Evolutionary conservation across 2,888 invertebrate species (phyloP), one percentile per base, ranked within the genome.

Genomic region (Spatulosminthurus flaviceps): DNA sequence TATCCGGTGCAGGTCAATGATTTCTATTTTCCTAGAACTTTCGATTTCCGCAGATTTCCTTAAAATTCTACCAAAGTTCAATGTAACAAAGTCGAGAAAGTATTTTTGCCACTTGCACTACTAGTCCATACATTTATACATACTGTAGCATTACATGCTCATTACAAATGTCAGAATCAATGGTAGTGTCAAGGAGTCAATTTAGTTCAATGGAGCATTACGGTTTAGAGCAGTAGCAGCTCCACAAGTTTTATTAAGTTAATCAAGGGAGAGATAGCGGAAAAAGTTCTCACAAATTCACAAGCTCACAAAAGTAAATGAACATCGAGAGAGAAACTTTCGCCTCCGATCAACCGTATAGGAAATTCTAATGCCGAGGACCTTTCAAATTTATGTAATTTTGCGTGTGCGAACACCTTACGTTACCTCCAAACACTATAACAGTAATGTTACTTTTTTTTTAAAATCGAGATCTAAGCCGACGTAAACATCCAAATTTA

Each of bases 271-370:
- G 34, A 61, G 24, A 71, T 34, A 74, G 74, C 74, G 74, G 74
- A 74, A 74, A 28, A 61, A 61, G 29, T 29, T 74, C 61, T 13
- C 60, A 74, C 34, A 21, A 42, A 13, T 29, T 43, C 42, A n/a
- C n/a, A n/a, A n/a, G n/a, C n/a, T n/a, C n/a, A n/a, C n/a, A n/a
- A n/a, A n/a, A n/a, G n/a, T n/a, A n/a, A n/a, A n/a, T n/a, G 22
- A 41, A 16, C 24, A 42, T 71, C 41, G n/a, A n/a, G 28, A 26
- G 61, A 74, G 24, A 42, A 43, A 74, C 74, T 74, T 61, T 61
- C 74, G 34, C 61, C 24, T 74, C 74, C 60, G 74, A 74, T 74
- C 61, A 74, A 74, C 74, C 74, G 74, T 74, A 61, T 22, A 73
- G 21, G 60, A 11, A 42, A 72, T 22, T 16, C 64, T 26, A 11